Conservation (phyloP, 2,797 vertebrate genomes). For the Oreonectes daqikongensis region DNA sequence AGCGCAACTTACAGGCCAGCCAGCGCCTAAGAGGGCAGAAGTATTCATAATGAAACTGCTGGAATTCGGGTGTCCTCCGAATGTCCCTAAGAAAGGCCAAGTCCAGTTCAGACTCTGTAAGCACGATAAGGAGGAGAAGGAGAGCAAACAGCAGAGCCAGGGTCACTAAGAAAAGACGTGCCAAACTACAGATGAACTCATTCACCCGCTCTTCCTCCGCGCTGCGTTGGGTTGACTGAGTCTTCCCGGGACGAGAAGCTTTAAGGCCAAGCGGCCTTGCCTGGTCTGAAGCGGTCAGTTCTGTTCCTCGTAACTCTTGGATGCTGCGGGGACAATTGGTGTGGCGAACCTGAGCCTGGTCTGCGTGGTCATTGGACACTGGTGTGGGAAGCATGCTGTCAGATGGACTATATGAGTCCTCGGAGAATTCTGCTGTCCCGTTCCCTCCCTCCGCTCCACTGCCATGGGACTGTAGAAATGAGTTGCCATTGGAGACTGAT, state of each 20-base stretch:
- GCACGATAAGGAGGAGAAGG: constrained; percentile 93
- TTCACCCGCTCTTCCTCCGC: constrained; percentile 89
- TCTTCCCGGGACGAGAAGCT: constrained; percentile 77
- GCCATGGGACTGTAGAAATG: constrained; percentile 77
- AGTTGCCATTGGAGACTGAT: constrained; percentile 83
- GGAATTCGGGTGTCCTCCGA: constrained; percentile 95
- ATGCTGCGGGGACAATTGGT: constrained; percentile 86
- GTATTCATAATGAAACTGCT: constrained; percentile 98
- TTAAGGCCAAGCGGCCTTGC: constrained; percentile 52
- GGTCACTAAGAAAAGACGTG: constrained; percentile 93
- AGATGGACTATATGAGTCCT: constrained; percentile 90
- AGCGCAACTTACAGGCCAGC: constrained; percentile 93
- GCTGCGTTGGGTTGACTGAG: constrained; percentile 80
- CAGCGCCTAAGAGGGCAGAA: constrained; percentile 98
- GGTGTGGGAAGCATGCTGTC: constrained; percentile 94
- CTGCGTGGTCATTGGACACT: constrained; percentile 84
- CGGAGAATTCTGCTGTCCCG: constrained; percentile 86
- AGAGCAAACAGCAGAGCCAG: constrained; percentile 91
- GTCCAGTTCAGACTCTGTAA: constrained; percentile 97
- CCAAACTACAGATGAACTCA: constrained; percentile 91
- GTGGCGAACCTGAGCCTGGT: constrained; percentile 82
- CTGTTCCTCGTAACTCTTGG: constrained; percentile 84
- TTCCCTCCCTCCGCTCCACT: constrained; percentile 76
- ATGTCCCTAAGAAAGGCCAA: constrained; percentile 97
- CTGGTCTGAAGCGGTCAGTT: constrained; percentile 1